A percentile compares a stretch with the other conserved stretches of the same genome.
phyloP scores from a whole-genome alignment of 2,113 vertebrate species.

The Podilymbus podiceps region DNA sequence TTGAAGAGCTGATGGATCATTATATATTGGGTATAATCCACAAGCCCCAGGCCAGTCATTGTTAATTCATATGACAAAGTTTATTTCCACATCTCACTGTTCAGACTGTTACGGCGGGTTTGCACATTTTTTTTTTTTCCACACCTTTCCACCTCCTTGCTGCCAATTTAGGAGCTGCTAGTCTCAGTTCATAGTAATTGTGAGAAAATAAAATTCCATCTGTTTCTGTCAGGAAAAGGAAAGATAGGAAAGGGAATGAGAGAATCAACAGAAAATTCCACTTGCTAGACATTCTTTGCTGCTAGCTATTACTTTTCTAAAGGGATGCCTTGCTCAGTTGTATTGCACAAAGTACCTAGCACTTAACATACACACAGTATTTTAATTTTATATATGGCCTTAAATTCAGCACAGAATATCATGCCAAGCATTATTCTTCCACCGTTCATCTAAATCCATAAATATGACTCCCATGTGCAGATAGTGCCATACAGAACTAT shows the following conservation, averaged over 20 bases:
- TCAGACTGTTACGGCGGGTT: slow-evolving; percentile 18
- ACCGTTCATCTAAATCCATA: not conserved
- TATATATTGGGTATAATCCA: not conserved
- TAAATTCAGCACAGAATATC: not conserved
- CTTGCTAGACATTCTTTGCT: slow-evolving; percentile 43
- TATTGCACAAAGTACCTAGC: not conserved
- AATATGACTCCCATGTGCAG: not conserved
- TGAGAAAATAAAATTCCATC: slow-evolving; percentile 60
- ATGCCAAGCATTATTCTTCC: not conserved
- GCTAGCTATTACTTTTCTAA: not conserved
- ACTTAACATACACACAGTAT: not conserved
- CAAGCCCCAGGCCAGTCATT: not conserved
- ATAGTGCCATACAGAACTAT: not conserved
- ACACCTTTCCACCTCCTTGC: slow-evolving; percentile 56
- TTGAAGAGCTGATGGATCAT: not conserved
- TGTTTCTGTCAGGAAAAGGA: slow-evolving; percentile 32
- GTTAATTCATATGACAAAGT: not conserved
- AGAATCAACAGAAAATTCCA: slow-evolving; percentile 54
- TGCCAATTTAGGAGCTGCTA: slow-evolving; percentile 61
- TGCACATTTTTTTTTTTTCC: slow-evolving; percentile 24
- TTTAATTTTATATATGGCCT: not conserved
- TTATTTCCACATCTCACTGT: slow-evolving; percentile 15
- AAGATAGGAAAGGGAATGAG: slow-evolving; percentile 1
- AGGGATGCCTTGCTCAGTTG: not conserved
- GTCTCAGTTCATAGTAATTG: slow-evolving; percentile 50